Conservation (phyloP, 2,113 vertebrate genomes). For the Anguilla japonica region DNA sequence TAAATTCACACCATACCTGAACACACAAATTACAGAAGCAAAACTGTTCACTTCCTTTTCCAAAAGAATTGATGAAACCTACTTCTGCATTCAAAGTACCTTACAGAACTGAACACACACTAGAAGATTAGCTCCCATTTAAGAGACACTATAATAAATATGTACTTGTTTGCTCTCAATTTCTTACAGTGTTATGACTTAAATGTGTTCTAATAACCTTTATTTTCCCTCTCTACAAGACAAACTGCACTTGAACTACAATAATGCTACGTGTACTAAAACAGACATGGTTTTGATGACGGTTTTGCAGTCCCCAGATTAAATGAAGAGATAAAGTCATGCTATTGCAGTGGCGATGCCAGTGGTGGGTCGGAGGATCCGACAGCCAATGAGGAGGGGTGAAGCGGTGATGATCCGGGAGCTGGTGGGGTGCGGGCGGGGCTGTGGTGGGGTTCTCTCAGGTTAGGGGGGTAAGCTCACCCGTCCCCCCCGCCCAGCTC, state of each 20-base stretch:
- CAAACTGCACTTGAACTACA: not conserved
- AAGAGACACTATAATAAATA: no score
- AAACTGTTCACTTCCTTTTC: no score
- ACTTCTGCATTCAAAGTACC: not conserved
- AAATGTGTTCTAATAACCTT: not conserved
- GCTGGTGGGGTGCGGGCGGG: not conserved
- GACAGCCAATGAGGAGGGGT: not conserved
- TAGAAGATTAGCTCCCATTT: no score
- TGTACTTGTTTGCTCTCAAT: no score
- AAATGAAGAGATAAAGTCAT: not conserved
- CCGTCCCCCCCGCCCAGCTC: slow-evolving; percentile 1
- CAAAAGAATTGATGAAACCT: not conserved
- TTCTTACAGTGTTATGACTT: no score
- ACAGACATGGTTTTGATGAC: not conserved
- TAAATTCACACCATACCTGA: not conserved
- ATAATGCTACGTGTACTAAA: not conserved
- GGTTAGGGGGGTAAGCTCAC: slow-evolving; percentile 1
- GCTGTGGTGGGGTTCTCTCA: not conserved
- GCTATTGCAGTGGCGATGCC: no score
- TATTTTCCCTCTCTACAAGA: not conserved
- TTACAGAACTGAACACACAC: not conserved
- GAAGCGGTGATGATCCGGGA: not conserved
- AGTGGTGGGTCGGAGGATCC: not conserved
- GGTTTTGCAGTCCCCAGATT: not conserved
- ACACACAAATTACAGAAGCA: not conserved